These are phyloP conservation scores for Alcedo atthis DNA, from an alignment of 2,797 vertebrate species.

Conservation along the genomic window DNA sequence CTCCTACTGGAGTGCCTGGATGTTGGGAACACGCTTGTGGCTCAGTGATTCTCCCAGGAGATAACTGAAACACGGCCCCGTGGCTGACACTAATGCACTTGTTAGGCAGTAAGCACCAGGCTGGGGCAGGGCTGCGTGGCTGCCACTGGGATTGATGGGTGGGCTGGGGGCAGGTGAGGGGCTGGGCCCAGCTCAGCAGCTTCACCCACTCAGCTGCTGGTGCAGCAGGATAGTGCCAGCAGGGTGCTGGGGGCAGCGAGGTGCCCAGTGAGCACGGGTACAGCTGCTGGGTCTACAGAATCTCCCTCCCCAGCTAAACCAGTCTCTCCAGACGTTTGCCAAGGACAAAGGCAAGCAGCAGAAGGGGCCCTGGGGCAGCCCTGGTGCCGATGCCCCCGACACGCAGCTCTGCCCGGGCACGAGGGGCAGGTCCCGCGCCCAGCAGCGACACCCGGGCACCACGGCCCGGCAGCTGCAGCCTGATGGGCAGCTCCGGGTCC, in stretches of 20 bases:
- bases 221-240: background rate
- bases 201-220: background rate
- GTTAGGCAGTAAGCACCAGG: slow-evolving; percentile 60
- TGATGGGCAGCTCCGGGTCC: background rate
- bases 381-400: background rate
- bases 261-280: background rate
- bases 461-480: fast-evolving
- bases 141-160: background rate
- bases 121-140: background rate
- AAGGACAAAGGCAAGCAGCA: fast-evolving
- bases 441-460: background rate
- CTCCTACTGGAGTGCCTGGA: slow-evolving; percentile 50
- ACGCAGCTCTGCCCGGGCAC: fast-evolving
- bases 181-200: background rate
- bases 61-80: slow-evolving; percentile 63
- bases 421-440: background rate
- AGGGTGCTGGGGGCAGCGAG: background rate
- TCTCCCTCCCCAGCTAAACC: background rate
- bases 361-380: background rate
- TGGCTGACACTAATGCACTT: slow-evolving; percentile 73
- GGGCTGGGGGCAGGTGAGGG: background rate
- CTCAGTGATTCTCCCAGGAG: slow-evolving; percentile 72
- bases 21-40: background rate
- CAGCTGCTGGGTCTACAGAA: background rate
- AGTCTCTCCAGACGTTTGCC: background rate